Conservation (phyloP, 2,888 invertebrate genomes). For the Chymomyza caudatula region DNA sequence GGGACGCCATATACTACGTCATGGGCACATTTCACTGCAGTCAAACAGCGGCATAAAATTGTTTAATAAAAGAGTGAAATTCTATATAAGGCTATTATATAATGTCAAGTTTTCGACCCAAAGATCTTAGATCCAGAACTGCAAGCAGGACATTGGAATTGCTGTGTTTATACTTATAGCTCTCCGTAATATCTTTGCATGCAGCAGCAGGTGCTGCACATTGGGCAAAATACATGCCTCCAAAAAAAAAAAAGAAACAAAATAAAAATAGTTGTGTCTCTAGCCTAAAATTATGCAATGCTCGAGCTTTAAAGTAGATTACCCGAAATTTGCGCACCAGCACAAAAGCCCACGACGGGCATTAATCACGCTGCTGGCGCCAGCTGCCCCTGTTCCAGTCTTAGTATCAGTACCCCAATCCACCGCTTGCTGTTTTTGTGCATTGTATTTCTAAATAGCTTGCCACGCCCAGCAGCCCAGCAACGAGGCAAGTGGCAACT, state of each 20-base stretch:
- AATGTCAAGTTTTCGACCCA: no score
- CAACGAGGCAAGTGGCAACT: no score
- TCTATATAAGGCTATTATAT: no score
- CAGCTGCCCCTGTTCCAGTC: neutral
- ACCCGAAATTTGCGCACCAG: constrained; percentile 60
- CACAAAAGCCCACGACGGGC: constrained; percentile 68
- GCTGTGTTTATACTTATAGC: neutral
- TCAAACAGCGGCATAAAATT: no score
- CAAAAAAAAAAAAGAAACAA: constrained; percentile 3
- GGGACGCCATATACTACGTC: no score
- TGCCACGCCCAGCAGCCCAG: constrained; percentile 9
- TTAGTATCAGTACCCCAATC: neutral
- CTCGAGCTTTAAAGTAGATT: constrained; percentile 66
- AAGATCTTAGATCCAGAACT: neutral
- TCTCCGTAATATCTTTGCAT: neutral
- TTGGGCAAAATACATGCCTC: constrained; percentile 32
- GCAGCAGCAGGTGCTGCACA: constrained; percentile 24
- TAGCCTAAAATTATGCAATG: constrained; percentile 60
- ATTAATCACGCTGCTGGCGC: constrained; percentile 52
- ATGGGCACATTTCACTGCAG: no score
- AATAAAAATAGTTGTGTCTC: constrained; percentile 25
- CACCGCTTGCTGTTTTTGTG: constrained; percentile 12
- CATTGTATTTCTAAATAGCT: constrained; percentile 49
- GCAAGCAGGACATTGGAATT: neutral
- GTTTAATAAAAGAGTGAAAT: no score